phyloP scores from a whole-genome alignment of 1,140 invertebrate species.

The Saccostrea glomerata region DNA sequence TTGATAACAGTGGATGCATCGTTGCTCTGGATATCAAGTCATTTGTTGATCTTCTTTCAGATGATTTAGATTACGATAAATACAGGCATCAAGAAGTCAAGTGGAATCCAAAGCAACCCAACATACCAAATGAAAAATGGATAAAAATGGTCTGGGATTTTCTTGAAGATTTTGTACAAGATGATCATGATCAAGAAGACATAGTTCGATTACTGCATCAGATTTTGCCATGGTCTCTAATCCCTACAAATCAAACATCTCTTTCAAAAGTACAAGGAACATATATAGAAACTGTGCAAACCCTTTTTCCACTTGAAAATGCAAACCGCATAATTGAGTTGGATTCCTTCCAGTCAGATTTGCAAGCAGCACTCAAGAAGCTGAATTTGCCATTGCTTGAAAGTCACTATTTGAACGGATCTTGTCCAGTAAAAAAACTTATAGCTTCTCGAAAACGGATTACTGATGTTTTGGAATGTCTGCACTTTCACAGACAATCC shows the following conservation, averaged over 20 bases:
- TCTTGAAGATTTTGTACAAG: background rate
- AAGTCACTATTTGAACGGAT: background rate
- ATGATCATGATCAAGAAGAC: background rate
- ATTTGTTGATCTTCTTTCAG: background rate
- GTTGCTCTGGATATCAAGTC: background rate
- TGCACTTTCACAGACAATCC: background rate
- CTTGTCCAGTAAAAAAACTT: background rate
- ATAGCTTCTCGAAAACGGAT: background rate
- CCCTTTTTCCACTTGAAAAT: background rate
- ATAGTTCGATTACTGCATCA: background rate
- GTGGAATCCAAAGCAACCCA: background rate
- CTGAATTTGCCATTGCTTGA: conserved; percentile 2
- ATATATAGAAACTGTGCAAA: background rate
- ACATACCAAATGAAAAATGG: conserved; percentile 16
- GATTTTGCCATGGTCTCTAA: background rate
- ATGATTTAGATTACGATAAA: background rate
- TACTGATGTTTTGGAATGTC: conserved; percentile 9
- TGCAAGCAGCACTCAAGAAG: background rate
- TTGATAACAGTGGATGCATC: background rate
- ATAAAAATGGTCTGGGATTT: background rate
- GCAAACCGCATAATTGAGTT: background rate
- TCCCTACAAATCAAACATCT: background rate
- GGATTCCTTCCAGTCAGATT: background rate
- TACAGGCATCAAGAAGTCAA: background rate
- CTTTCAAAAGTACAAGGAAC: background rate